Evolutionary conservation across 1,140 invertebrate species (phyloP).

Genomic region (Microplitis mediator): DNA sequence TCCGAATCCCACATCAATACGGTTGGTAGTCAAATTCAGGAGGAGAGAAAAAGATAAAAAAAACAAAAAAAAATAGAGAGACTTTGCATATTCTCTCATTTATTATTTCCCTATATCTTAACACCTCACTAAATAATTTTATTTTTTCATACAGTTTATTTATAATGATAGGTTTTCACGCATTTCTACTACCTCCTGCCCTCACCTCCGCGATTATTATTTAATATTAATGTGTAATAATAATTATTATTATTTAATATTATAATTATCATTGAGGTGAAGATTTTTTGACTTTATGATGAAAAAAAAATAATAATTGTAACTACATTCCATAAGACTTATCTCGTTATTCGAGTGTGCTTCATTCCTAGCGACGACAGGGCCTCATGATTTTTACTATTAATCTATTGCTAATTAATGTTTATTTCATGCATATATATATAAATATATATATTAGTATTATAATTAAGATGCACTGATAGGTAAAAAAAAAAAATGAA

Average conservation of each 20-base stretch:
- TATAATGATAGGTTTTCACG: neutral
- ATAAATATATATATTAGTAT: slow-evolving; percentile 13
- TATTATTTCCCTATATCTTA: neutral
- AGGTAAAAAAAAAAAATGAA: too few species aligned
- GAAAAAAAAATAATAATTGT: neutral
- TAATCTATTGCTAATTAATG: slow-evolving; percentile 13
- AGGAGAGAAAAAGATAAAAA: slow-evolving; percentile 25
- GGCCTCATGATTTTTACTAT: slow-evolving; percentile 25
- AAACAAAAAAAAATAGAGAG: slow-evolving; percentile 21
- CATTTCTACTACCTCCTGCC: neutral
- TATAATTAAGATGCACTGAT: neutral
- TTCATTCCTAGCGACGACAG: slow-evolving; percentile 23
- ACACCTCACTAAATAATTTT: neutral
- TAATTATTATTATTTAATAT: neutral
- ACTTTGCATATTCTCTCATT: slow-evolving; percentile 30
- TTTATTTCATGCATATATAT: too few species aligned
- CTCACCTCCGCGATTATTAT: neutral
- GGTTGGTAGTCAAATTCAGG: slow-evolving; percentile 27
- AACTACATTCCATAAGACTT: slow-evolving; percentile 9
- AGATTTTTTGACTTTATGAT: neutral
- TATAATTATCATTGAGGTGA: neutral
- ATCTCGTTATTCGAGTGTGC: slow-evolving; percentile 2
- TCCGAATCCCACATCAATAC: neutral
- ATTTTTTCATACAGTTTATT: neutral
- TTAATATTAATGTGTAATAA: neutral